These are phyloP conservation scores for Mus caroli DNA, from an alignment of 2,797 vertebrate genomes.

Conservation along the genomic window DNA sequence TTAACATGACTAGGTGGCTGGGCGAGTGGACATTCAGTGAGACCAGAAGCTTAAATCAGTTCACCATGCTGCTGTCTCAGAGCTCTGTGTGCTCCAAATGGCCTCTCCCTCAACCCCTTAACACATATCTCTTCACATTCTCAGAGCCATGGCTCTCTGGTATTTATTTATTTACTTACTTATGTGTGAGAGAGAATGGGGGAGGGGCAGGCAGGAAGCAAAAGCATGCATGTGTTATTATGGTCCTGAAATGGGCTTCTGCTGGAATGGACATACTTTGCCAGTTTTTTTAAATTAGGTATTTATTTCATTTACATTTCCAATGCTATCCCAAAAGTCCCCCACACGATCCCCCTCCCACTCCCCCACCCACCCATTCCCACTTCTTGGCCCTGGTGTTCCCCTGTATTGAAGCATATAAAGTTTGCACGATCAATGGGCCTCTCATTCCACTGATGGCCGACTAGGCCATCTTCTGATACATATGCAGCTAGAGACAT, in stretches of 20 bases:
- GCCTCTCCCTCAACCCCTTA: neutral
- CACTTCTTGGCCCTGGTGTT: too few relatives aligned
- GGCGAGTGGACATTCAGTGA: neutral
- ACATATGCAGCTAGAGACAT: too few relatives aligned
- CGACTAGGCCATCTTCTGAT: too few relatives aligned
- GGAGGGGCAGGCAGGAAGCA: neutral
- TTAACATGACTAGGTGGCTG: neutral
- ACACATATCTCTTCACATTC: neutral
- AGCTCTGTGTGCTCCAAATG: slow-evolving; percentile 1
- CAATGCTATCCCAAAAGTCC: too few relatives aligned
- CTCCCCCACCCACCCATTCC: too few relatives aligned
- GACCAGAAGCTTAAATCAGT: neutral
- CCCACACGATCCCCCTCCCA: too few relatives aligned
- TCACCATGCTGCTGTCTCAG: neutral
- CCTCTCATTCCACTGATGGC: too few relatives aligned
- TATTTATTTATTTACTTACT: neutral
- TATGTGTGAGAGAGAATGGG: neutral
- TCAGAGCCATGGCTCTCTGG: neutral
- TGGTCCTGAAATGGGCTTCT: neutral
- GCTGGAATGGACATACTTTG: neutral
- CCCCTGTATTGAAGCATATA: too few relatives aligned
- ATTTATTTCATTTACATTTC: too few relatives aligned
- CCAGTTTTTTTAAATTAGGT: neutral
- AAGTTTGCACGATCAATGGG: too few relatives aligned
- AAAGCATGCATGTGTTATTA: neutral